Conservation (phyloP, 1,140 invertebrate species). For the Lycorma delicatula region DNA sequence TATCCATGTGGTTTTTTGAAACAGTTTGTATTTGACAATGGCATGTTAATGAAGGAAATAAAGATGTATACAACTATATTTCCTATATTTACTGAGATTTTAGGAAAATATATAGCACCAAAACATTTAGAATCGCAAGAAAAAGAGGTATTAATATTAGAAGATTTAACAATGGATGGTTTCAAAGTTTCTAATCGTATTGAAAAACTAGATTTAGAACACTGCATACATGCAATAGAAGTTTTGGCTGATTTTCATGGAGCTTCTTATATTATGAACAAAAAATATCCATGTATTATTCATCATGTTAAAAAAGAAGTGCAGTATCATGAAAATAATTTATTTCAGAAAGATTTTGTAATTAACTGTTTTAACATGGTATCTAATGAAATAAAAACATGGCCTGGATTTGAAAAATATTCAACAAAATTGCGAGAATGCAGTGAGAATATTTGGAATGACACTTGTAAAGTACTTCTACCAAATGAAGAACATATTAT, state of each 20-base stretch:
- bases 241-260: conserved; percentile 28
- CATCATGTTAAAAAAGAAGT: not conserved
- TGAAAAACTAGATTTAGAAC: conserved; percentile 23
- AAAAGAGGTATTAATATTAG: conserved; percentile 21
- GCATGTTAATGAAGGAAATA: conserved; percentile 6
- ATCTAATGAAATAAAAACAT: not conserved
- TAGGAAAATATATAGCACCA: not conserved
- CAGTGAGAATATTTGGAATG: not conserved
- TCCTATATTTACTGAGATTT: conserved; percentile 1
- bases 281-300: conserved; percentile 10
- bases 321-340: not conserved
- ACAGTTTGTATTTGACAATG: not conserved
- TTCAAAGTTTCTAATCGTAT: conserved; percentile 26
- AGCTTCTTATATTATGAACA: conserved; percentile 18
- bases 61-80: conserved; percentile 7
- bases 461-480: not conserved
- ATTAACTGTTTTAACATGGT: not conserved
- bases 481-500: conserved; percentile 1
- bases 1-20: not conserved
- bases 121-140: not conserved
- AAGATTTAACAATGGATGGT: conserved; percentile 23
- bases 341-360: not conserved
- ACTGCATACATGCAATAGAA: conserved; percentile 21
- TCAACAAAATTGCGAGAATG: not conserved
- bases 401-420: not conserved